Base-by-base conservation (phyloP, 2,113 vertebrate species). In the Notothenia rossii region DNA sequence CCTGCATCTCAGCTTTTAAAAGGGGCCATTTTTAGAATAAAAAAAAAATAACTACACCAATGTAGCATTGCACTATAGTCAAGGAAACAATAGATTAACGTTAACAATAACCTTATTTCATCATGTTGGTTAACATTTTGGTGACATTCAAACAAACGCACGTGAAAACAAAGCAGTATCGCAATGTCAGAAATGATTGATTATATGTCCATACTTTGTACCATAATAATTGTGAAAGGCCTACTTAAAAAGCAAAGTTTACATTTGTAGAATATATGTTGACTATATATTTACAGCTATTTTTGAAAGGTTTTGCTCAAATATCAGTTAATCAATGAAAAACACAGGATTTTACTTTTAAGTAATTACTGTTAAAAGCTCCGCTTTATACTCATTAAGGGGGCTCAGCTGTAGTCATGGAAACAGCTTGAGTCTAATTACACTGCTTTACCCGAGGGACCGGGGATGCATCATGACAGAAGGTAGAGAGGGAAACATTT, bases 361-460 rank as follows among this genome's bases (percentile, higher is more conserved):
- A 29, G 25, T 33, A 18, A 48, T 43, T 11, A 8, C 50, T 25
- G 43, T 58, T 80, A 25, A 62, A 82, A 72, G n/a, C 1, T 45
- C 54, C 55, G 61, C 45, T 61, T 43, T 13, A 22, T 1, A 2
- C 56, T 69, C 51, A 33, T 67, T 2, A 69, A 2, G 12, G 51
- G 17, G 33, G 25, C 13, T 48, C 59, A 40, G 66, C 60, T 50
- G 88, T 89, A 4, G 81, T 69, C 85, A 88, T 88, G 79, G 88
- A 79, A 91, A 90, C 88, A 82, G 76, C 73, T 77, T 87, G 63
- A 11, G 11, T 40, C 66, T 75, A 62, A 89, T 90, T 81, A 79
- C 58, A n/a, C 45, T 1, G 59, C 5, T 2, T 61, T 7, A 51
- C 68, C 54, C 36, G 2, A 66, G 79, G 69, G 85, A 85, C 33